Base-by-base conservation (phyloP, 2,888 invertebrate genomes). In the Plagodis dolabraria region DNA sequence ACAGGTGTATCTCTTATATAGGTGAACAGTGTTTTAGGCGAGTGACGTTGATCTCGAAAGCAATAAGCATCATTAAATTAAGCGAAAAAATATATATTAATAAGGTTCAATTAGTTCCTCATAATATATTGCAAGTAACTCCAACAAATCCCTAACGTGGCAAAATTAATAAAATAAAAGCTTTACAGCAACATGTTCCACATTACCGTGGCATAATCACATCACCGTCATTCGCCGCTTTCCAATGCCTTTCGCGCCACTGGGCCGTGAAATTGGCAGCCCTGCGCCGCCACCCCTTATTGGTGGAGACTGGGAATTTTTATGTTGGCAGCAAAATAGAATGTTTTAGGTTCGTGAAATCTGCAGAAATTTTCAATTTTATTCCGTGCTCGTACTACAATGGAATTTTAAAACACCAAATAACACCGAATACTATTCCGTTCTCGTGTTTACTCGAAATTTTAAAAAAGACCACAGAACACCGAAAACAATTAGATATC, bases 231-330 rank as follows among this genome's bases (percentile, higher is more conserved):
- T 77, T 53, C 75, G 71, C 67, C 69, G 72, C 60, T 76, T 73
- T 68, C 75, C 74, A 75, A 80, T 80, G 73, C 70, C 65, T 75
- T 75, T 67, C 82, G 81, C 71, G 64, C 71, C 83, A 77, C 51
- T 81, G 83, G 68, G 57, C 76, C 68, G 84, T 76, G 69, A 85
- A 85, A 85, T 85, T 85, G 79, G 68, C 75, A 59, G 50, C 72
- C 72, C 70, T 70, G 69, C 67, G 68, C 69, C 40, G 40, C 64
- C 63, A 65, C 52, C 69, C 68, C 65, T 69, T 68, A 70, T 72
- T 72, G 71, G 64, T 67, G 55, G 57, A 68, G 53, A 63, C 55
- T 71, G 65, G 68, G 71, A 71, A 65, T 77, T 79, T 78, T 75
- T 74, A 75, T 74, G 70, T 70, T 75, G 74, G 70, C 66, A 72